Evolutionary conservation across 2,888 invertebrate genomes (phyloP), one percentile per base, ranked within the genome.

Genomic region (Alitta virens): DNA sequence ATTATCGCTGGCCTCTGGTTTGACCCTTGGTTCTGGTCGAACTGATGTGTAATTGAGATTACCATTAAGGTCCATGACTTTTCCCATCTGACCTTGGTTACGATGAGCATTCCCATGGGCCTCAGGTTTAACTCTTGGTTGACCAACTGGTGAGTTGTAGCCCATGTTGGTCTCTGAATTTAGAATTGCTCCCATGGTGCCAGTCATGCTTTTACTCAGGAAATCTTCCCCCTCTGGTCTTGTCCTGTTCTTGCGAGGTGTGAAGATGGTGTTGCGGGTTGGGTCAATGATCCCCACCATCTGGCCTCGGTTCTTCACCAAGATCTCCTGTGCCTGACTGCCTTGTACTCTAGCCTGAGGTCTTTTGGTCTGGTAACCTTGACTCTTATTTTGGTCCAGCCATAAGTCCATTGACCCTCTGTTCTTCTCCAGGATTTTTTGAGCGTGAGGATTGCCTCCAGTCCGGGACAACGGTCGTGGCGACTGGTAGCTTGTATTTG

Each of bases 281-380:
- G 23, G 46, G 40, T 65, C 33, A 60, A 67, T 46, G 5, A 60
- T 18, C 14, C 14, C 7, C 21, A 3, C 26, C 57, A 66, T 50
- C 12, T 38, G 14, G 7, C 66, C 66, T 7, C 64, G 40, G 26
- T 27, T 42, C 40, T 52, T 52, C 21, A n/a, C 23, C 2, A 50
- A 25, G 43, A 33, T 66, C 23, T 68, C 63, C 23, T 7, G n/a
- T 7, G 62, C 67, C 21, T 64, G 62, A 7, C 46, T 42, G 16
- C 57, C 49, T 43, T 46, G 27, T 18, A 56, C 38, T 25, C 46
- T 59, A 2, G 56, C 24, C 46, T 33, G 23, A 1, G 63, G 63
- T 21, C 66, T 49, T 0, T 64, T 56, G 1, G 64, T 56, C 26
- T 24, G 21, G 53, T 66, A 66, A n/a, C 38, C 23, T n/a, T 24